Evolutionary conservation across 2,888 invertebrate genomes (phyloP).

Genomic region (Phaonia tiefii): DNA sequence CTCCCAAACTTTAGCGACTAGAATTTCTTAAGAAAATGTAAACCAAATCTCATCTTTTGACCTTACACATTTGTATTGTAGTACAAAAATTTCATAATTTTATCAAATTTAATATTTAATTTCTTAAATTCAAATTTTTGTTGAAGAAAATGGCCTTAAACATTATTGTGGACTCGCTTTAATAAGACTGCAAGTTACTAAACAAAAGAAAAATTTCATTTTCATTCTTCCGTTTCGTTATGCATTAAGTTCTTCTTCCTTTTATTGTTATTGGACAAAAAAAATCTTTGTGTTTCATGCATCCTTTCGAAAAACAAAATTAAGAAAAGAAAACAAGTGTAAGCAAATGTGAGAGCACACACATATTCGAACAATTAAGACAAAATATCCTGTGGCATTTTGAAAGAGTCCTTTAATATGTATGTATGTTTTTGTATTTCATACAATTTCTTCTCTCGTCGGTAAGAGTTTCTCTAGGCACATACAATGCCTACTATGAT

Average conservation of each 20-base stretch:
- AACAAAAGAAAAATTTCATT: neutral
- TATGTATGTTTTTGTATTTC: neutral
- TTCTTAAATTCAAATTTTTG: constrained; percentile 6
- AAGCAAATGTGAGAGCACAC: neutral
- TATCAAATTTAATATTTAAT: constrained; percentile 15
- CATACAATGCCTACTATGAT: neutral
- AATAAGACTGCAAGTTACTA: neutral
- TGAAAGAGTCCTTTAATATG: neutral
- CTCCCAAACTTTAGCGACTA: no score
- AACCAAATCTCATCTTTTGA: no score
- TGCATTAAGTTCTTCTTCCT: neutral
- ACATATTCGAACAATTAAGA: constrained; percentile 1
- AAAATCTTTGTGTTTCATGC: constrained; percentile 30
- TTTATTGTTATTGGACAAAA: neutral
- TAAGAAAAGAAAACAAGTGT: neutral
- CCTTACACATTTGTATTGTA: no score
- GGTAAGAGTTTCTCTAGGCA: no score
- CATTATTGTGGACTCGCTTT: neutral
- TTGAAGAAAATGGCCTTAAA: constrained; percentile 11
- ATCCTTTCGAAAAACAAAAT: constrained; percentile 21
- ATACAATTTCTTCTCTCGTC: neutral
- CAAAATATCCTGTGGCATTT: constrained; percentile 25
- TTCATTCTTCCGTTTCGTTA: neutral
- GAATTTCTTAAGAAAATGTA: no score
- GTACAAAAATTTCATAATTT: neutral